Base-by-base conservation (phyloP, 2,113 vertebrate species). In the Uropsilus gracilis region DNA sequence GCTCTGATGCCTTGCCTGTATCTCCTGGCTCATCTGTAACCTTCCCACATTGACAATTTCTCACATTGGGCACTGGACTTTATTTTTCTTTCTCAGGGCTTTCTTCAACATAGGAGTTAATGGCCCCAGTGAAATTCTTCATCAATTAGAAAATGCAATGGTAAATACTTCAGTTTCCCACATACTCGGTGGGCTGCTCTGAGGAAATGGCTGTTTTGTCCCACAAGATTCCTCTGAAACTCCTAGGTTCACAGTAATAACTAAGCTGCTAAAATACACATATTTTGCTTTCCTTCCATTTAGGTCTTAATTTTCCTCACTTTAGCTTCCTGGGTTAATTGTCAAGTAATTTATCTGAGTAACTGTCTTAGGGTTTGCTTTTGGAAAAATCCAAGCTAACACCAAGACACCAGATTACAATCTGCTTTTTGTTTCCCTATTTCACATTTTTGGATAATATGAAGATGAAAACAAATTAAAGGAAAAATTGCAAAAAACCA, bases 371-470 rank as follows among this genome's bases (percentile, higher is more conserved):
- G 42, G 34, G 57, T 69, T 76, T 59, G 30, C 30, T 82, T 77
- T 89, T 64, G 75, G 84, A 26, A 81, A 94, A 95, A 63, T 11
- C 34, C 78, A 92, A 78, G 76, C 18, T 37, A 87, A 94, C 53
- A 75, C 76, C 10, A 75, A 42, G 32, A 71, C 7, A 66, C 5
- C 6, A 84, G n/a, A 1, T 82, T 46, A 53, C 3, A 57, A 53
- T 39, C 30, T 77, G 3, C 57, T 72, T 34, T 44, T 68, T 90
- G 34, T 32, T 90, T 94, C 61, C 80, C 14, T 77, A 24, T 53
- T 61, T 95, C 39, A 64, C 32, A 84, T 75, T 87, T 55, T 61
- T 71, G 22, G 34, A 24, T 73, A 42, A 39, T 73, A 46, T 59
- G 48, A 91, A 77, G 11, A 44, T 85, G 8, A 68, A 82, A 86